Evolutionary conservation across 2,888 invertebrate species (phyloP).

Genomic region (Nineta flava): DNA sequence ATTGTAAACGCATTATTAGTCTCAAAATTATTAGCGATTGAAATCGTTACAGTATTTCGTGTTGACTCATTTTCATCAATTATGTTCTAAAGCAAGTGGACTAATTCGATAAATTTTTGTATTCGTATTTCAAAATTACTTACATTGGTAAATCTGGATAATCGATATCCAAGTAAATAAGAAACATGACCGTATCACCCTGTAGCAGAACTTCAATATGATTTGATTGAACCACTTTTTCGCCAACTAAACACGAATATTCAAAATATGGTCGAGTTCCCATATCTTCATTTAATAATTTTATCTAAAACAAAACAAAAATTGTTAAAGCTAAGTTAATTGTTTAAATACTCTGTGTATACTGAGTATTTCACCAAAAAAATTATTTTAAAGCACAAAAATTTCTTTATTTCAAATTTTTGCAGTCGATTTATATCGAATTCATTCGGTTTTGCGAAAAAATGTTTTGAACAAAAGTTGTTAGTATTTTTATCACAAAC

Average conservation of each 20-base stretch:
- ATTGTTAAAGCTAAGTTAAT: neutral
- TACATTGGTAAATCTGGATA: slow-evolving; percentile 41
- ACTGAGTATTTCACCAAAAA: neutral
- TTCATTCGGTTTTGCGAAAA: too few relatives aligned
- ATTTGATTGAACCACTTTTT: slow-evolving; percentile 33
- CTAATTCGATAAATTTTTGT: too few relatives aligned
- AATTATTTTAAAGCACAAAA: neutral
- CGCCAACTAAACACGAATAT: slow-evolving; percentile 41
- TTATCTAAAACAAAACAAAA: slow-evolving; percentile 5
- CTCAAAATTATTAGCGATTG: too few relatives aligned
- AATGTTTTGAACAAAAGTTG: too few relatives aligned
- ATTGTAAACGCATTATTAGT: too few relatives aligned
- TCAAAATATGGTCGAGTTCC: slow-evolving; percentile 41
- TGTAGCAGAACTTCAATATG: slow-evolving; percentile 51
- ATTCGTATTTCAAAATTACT: neutral
- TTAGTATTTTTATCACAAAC: neutral
- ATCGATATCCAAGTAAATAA: slow-evolving; percentile 47
- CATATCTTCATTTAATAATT: slow-evolving; percentile 29
- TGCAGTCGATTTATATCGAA: too few relatives aligned
- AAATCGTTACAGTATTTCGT: too few relatives aligned
- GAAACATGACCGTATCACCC: slow-evolving; percentile 38
- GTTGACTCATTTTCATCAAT: too few relatives aligned
- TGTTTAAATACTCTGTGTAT: too few relatives aligned
- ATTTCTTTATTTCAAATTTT: too few relatives aligned
- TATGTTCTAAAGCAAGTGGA: too few relatives aligned